Evolutionary conservation across 2,888 invertebrate genomes (phyloP).

Genomic region (Sesia bembeciformis): DNA sequence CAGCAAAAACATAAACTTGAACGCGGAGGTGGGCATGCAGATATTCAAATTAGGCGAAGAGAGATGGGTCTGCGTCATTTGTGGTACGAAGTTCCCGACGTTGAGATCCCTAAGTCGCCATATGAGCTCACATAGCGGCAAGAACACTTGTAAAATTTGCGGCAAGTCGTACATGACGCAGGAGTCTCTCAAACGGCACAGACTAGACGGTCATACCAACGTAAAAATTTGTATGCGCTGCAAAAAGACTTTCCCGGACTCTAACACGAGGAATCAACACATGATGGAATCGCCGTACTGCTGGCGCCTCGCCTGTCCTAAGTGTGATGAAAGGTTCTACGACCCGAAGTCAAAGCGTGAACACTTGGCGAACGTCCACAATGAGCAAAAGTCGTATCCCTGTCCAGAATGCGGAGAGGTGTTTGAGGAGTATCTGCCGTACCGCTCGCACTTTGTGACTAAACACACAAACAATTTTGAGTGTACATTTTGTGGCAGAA

Average conservation of each 20-base stretch:
- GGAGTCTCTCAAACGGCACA: conserved; percentile 17
- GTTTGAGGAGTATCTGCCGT: not conserved
- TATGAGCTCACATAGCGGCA: conserved; percentile 29
- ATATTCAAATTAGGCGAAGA: conserved; percentile 25
- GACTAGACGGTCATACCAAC: conserved; percentile 11
- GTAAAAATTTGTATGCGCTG: conserved; percentile 20
- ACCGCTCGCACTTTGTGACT: not conserved
- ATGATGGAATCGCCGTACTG: conserved; percentile 16
- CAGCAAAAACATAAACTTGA: conserved; percentile 8
- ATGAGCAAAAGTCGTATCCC: conserved; percentile 9
- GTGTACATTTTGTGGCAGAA: conserved; percentile 63
- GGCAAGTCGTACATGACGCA: not conserved
- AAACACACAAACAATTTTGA: conserved; percentile 37
- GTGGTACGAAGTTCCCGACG: conserved; percentile 17
- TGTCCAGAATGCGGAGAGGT: conserved; percentile 24
- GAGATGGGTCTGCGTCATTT: conserved; percentile 18
- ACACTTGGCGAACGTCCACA: conserved; percentile 20
- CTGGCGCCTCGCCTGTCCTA: conserved; percentile 19
- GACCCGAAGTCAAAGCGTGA: conserved; percentile 13
- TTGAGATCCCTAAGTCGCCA: conserved; percentile 26
- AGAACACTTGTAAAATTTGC: conserved; percentile 44
- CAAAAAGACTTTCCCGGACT: conserved; percentile 15
- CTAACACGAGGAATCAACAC: conserved; percentile 18
- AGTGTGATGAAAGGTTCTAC: conserved; percentile 21
- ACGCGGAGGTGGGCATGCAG: conserved; percentile 15